Percentiles rank a stretch among this genome's conserved stretches.
Evolutionary conservation across 35 echinoderm and acorn worm genomes (phyloP).

Genomic region (Apostichopus japonicus): DNA sequence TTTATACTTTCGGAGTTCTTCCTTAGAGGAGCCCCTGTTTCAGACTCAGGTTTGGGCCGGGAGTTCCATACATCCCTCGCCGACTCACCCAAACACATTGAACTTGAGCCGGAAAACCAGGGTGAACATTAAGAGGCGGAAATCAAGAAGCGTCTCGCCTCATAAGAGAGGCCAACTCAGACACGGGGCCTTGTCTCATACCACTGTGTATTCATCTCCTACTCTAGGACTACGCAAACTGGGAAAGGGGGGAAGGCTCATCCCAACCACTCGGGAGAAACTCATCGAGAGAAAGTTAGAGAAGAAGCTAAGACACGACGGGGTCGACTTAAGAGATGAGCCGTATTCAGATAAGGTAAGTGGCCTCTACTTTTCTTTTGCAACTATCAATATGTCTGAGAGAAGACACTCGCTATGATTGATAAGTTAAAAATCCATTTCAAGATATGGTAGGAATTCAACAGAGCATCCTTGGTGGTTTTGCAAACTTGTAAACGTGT

Average conservation of each 20-base stretch:
- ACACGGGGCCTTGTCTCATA: constrained; percentile 57
- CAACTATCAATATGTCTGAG: too few relatives aligned
- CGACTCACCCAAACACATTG: constrained; percentile 46
- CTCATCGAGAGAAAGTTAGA: constrained; percentile 79
- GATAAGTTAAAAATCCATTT: too few relatives aligned
- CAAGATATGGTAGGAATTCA: too few relatives aligned
- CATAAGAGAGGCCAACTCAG: constrained; percentile 66
- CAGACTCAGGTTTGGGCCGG: constrained; percentile 58
- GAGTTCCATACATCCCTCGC: not conserved
- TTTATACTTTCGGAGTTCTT: constrained; percentile 33
- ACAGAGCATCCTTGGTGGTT: too few relatives aligned
- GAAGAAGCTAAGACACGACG: constrained; percentile 73
- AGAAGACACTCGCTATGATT: too few relatives aligned
- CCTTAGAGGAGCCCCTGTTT: constrained; percentile 36
- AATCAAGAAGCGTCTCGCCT: constrained; percentile 86
- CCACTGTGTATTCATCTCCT: constrained; percentile 70
- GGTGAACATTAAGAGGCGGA: constrained; percentile 65
- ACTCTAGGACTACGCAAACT: constrained; percentile 72
- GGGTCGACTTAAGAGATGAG: constrained; percentile 80
- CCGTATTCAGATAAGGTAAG: constrained; percentile 94
- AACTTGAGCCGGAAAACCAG: constrained; percentile 47
- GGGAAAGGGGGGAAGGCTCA: constrained; percentile 48
- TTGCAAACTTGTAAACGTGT: too few relatives aligned
- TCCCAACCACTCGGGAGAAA: constrained; percentile 59
- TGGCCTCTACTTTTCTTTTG: too few relatives aligned